Percentiles rank a stretch among this genome's conserved stretches.
Evolutionary conservation across 2,113 vertebrate genomes (phyloP).

Genomic region (Dasyurus viverrinus): DNA sequence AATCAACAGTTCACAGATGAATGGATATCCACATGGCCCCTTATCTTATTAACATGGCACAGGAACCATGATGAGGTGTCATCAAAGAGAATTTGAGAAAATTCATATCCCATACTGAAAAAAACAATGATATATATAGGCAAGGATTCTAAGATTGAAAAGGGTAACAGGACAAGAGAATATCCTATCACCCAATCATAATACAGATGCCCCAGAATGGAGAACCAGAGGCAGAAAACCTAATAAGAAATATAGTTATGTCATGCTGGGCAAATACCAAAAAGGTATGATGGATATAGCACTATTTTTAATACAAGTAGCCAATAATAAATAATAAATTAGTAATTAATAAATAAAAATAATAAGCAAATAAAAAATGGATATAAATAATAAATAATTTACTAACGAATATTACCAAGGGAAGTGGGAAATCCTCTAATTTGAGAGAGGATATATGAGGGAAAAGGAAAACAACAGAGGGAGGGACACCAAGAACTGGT

Average conservation of each 20-base stretch:
- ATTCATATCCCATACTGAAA: not conserved
- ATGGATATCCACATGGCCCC: not conserved
- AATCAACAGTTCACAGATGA: not conserved
- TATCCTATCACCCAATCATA: not conserved
- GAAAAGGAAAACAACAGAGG: not conserved
- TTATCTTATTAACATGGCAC: not conserved
- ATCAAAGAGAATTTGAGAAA: not conserved
- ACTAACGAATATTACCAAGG: not conserved
- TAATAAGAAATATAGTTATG: not conserved
- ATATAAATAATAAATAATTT: not conserved
- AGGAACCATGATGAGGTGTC: not conserved
- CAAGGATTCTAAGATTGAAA: not conserved
- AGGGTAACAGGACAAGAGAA: not conserved
- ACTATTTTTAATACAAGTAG: not conserved
- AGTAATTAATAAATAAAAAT: not conserved
- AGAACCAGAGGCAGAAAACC: not conserved
- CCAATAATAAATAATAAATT: not conserved
- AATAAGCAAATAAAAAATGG: too few species aligned
- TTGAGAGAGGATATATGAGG: not conserved
- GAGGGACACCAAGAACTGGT: not conserved
- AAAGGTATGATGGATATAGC: not conserved
- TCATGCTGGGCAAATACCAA: not conserved
- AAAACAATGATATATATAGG: not conserved
- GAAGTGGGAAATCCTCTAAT: not conserved
- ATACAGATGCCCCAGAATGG: not conserved